Base-by-base conservation (phyloP, 1,140 invertebrate genomes). In the Campoletis sonorensis region DNA sequence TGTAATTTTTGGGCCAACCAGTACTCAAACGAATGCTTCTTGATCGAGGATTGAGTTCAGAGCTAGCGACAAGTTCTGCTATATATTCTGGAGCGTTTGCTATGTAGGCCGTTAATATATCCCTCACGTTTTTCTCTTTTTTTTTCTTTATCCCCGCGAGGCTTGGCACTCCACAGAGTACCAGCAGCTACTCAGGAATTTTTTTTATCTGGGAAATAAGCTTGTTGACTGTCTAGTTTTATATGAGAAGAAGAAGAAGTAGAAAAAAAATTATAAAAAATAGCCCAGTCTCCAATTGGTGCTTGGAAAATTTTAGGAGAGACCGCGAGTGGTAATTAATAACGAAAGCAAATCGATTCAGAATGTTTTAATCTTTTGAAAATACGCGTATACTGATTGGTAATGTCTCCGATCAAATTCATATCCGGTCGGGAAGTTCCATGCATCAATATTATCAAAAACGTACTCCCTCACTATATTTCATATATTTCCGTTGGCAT, bases 41-140 rank as follows among this genome's bases (percentile, higher is more conserved):
- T 40, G 71, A 0, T 40, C 49, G 8, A 77, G 51, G 75, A 2
- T 64, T 61, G 75, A 77, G 30, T 30, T 11, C 54, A 77, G 30
- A 64, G 27, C 61, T 5, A 27, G 49, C 37, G 54, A 37, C 58
- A 77, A 64, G 51, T 26, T n/a, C 54, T 37, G 51, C 30, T 77
- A 61, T 77, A 77, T 77, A 61, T 77, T 77, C 37, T 30, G 64
- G 54, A 23, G 16, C 45, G 5, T 73, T 26, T 30, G 18, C 54
- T 11, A 81, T 81, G 54, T 81, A 81, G 79, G 75, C 73, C 72
- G 45, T 61, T 70, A 76, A 64, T 64, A 77, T 81, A 49, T 81
- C 61, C 64, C 73, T 54, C 64, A 18, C 70, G 70, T 51, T 67
- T 54, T 68, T 51, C 73, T 61, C 73, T 61, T 40, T 70, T 67